Evolutionary conservation across 2,113 vertebrate genomes (phyloP).

Genomic region (Oreocharis arfaki): DNA sequence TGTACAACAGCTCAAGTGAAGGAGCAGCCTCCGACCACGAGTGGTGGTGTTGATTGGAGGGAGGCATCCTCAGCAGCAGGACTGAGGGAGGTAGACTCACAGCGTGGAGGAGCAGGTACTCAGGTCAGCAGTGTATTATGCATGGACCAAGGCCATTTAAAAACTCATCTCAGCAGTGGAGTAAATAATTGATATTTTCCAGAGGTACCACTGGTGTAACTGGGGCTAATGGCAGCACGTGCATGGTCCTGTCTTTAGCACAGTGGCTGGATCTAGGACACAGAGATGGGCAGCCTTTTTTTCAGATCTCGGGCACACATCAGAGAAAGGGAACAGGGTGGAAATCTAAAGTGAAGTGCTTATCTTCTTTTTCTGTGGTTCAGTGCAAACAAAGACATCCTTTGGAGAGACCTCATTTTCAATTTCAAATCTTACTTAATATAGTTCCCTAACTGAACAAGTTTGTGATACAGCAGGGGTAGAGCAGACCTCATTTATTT

Average conservation of each 20-base stretch:
- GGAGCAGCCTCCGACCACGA: background rate
- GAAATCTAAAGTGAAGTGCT: background rate
- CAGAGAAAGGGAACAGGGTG: background rate
- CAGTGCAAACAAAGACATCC: background rate
- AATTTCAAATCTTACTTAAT: background rate
- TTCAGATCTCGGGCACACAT: background rate
- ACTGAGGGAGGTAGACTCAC: background rate
- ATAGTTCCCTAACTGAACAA: background rate
- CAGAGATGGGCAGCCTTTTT: background rate
- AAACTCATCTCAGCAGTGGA: background rate
- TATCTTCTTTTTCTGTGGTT: background rate
- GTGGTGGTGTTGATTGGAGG: background rate
- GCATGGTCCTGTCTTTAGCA: background rate
- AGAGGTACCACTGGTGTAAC: background rate
- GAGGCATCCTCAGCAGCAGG: background rate
- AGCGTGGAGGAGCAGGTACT: background rate
- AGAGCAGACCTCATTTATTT: background rate
- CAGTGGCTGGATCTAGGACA: background rate
- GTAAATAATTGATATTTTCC: background rate
- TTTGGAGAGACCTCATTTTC: background rate
- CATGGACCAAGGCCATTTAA: background rate
- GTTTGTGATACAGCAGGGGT: background rate
- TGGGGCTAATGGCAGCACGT: background rate
- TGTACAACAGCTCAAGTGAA: background rate
- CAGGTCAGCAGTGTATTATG: background rate